phyloP scores from a whole-genome alignment of 2,113 vertebrate genomes.

The Paramormyrops kingsleyae region DNA sequence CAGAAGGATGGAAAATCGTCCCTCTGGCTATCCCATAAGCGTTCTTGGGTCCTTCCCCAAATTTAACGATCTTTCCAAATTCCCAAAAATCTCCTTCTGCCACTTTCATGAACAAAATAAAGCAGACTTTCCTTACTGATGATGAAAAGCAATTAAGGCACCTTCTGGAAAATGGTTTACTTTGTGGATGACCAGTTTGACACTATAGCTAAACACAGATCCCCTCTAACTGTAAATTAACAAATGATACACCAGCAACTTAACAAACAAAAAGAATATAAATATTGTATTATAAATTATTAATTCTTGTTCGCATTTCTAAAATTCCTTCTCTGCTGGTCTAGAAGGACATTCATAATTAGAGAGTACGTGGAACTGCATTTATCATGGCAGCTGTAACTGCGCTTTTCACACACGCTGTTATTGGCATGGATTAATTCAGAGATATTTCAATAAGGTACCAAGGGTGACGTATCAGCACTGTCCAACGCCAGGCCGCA shows the following conservation, averaged over 20 bases:
- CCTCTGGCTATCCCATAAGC: background rate
- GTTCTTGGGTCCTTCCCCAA: background rate
- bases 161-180: background rate
- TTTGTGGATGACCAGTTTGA: background rate
- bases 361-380: background rate
- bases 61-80: background rate
- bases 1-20: background rate
- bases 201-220: background rate
- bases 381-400: background rate
- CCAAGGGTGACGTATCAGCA: background rate
- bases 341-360: background rate
- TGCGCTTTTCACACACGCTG: background rate
- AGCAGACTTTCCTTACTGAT: background rate
- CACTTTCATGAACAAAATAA: background rate
- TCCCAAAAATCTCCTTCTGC: background rate
- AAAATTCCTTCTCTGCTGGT: background rate
- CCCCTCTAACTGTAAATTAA: background rate
- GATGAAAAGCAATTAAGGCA: background rate
- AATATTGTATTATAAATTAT: background rate
- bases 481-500: background rate
- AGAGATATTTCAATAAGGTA: background rate
- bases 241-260: background rate
- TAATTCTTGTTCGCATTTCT: background rate
- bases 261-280: background rate
- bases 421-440: background rate